phyloP scores from a whole-genome alignment of 2,797 vertebrate genomes.

The Tachyglossus aculeatus region DNA sequence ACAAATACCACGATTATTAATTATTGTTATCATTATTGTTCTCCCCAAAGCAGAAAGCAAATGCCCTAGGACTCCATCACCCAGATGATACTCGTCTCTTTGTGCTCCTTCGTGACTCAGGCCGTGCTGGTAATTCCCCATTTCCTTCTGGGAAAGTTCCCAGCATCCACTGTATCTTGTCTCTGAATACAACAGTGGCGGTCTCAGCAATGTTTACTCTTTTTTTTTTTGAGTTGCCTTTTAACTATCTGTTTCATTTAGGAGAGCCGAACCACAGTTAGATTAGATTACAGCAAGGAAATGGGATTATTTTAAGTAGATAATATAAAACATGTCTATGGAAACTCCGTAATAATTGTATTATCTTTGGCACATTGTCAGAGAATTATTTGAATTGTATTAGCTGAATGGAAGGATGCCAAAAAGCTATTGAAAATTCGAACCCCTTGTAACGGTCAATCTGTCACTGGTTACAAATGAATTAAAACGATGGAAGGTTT shows the following conservation, averaged over 20 bases:
- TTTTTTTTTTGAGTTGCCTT: conserved; percentile 49
- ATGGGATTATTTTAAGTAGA: conserved; percentile 75
- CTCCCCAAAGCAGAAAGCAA: too few relatives aligned
- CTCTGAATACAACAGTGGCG: rapidly evolving
- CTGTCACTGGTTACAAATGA: conserved; percentile 44
- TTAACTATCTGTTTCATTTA: conserved; percentile 62
- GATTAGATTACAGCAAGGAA: conserved; percentile 70
- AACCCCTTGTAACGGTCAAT: neutral
- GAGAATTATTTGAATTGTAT: conserved; percentile 69
- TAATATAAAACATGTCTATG: conserved; percentile 71
- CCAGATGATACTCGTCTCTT: too few relatives aligned
- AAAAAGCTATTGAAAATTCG: conserved; percentile 55
- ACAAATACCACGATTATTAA: too few relatives aligned
- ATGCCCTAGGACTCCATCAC: too few relatives aligned
- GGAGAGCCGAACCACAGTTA: conserved; percentile 54
- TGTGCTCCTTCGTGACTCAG: too few relatives aligned
- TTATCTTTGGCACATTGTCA: conserved; percentile 69
- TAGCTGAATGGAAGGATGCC: conserved; percentile 62
- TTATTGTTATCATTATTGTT: too few relatives aligned
- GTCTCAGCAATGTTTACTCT: conserved; percentile 17
- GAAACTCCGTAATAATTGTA: conserved; percentile 69
- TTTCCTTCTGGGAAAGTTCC: too few relatives aligned
- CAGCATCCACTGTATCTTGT: neutral
- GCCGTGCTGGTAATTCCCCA: too few relatives aligned
- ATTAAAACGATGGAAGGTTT: conserved; percentile 49